Percentiles rank a stretch among this genome's conserved stretches.
Evolutionary conservation across 2,113 vertebrate genomes (phyloP).

Genomic region (Phyllostomus discolor): DNA sequence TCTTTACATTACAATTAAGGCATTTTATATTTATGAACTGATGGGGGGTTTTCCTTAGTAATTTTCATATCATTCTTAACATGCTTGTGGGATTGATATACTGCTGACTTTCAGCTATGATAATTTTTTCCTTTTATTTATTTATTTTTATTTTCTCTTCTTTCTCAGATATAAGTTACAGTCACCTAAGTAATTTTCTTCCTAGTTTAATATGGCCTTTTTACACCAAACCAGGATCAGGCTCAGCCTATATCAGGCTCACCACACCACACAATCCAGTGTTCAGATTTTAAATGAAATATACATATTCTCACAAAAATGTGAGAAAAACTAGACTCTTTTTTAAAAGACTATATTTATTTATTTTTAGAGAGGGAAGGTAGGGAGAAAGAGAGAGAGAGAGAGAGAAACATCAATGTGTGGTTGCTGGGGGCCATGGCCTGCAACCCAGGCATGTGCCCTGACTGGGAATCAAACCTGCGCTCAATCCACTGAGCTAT

Average conservation of each 20-base stretch:
- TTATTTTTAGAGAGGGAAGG: no score
- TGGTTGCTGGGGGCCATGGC: no score
- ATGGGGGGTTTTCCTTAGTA: background rate
- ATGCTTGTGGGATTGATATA: background rate
- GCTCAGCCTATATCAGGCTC: background rate
- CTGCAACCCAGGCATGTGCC: no score
- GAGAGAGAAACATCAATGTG: no score
- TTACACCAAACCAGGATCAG: background rate
- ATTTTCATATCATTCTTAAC: background rate
- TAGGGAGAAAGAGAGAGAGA: no score
- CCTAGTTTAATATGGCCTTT: background rate
- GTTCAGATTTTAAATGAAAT: slow-evolving; percentile 8
- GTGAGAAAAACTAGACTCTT: background rate
- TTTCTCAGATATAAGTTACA: background rate
- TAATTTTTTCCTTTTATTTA: background rate
- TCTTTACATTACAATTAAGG: background rate
- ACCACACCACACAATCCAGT: background rate
- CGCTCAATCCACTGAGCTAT: no score
- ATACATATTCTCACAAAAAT: background rate
- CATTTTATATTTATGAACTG: background rate
- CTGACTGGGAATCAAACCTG: no score
- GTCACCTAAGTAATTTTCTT: background rate
- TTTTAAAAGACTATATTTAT: no score
- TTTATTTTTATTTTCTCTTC: background rate
- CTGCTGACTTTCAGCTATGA: background rate